phyloP scores from a whole-genome alignment of 2,888 invertebrate genomes.

The Hypercompe scribonia region DNA sequence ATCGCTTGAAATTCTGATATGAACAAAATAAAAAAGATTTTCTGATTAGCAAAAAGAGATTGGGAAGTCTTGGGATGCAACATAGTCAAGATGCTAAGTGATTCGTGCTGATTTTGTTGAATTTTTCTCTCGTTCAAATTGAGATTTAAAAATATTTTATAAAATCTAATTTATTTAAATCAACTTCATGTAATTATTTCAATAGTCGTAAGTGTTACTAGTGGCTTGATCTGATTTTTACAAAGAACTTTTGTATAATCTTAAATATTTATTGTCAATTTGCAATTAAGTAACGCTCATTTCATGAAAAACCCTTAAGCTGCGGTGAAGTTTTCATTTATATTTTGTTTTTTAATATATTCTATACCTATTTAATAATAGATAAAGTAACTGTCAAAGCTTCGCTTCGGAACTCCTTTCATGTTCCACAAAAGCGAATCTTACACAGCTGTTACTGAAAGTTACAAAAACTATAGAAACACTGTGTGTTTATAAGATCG shows the following conservation, averaged over 20 bases:
- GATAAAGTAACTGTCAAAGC: conserved; percentile 2
- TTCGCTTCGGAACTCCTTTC: conserved; percentile 1
- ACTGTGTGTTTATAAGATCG: conserved; percentile 21
- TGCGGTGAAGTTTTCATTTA: neutral
- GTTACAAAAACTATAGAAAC: conserved; percentile 34
- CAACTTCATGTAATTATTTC: too few relatives aligned
- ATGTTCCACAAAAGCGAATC: conserved; percentile 37
- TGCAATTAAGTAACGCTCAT: neutral
- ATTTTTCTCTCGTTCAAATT: too few relatives aligned
- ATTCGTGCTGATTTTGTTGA: too few relatives aligned
- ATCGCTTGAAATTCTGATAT: too few relatives aligned
- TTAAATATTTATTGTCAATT: neutral
- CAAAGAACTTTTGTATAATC: neutral
- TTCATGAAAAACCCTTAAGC: neutral
- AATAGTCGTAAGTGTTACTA: too few relatives aligned
- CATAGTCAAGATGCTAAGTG: too few relatives aligned
- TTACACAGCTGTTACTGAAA: conserved; percentile 39
- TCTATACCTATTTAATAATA: neutral
- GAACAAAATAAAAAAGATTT: too few relatives aligned
- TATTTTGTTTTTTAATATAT: neutral
- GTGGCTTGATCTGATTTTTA: too few relatives aligned
- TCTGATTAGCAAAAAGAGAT: too few relatives aligned
- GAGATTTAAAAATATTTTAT: too few relatives aligned
- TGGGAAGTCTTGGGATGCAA: too few relatives aligned
- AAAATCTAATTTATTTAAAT: too few relatives aligned